Conservation (phyloP, 1,140 invertebrate genomes). For the Arctopsyche grandis region DNA sequence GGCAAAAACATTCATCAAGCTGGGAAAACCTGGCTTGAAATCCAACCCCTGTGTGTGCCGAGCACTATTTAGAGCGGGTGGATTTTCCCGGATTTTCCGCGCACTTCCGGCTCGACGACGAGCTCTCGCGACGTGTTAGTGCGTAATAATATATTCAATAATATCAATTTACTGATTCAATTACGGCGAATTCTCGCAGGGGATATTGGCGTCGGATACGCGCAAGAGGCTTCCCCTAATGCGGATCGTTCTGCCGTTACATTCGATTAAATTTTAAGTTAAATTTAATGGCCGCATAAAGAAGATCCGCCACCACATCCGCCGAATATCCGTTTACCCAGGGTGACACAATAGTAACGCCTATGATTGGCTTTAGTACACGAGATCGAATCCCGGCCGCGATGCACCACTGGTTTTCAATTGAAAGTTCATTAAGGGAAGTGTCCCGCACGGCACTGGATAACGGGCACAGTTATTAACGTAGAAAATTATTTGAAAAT, state of each 20-base stretch:
- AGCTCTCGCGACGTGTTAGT: neutral
- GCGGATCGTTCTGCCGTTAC: constrained; percentile 45
- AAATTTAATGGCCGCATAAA: constrained; percentile 48
- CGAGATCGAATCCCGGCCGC: neutral
- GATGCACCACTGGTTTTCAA: neutral
- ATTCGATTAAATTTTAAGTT: constrained; percentile 52
- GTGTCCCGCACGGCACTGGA: too few species aligned
- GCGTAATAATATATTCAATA: constrained; percentile 31
- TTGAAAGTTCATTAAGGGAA: neutral
- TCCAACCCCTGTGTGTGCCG: too few species aligned
- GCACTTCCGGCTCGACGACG: neutral
- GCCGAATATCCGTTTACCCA: constrained; percentile 31
- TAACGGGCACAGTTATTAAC: too few species aligned
- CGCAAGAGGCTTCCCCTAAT: neutral
- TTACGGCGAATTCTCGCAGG: constrained; percentile 7
- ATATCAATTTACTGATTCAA: constrained; percentile 31
- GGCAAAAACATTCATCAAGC: too few species aligned
- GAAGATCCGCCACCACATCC: constrained; percentile 18
- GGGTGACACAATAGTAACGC: neutral
- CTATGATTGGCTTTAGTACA: neutral
- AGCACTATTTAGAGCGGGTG: too few species aligned
- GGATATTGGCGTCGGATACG: constrained; percentile 17
- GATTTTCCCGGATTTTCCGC: too few species aligned
- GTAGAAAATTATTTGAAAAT: too few species aligned
- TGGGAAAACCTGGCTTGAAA: too few species aligned